Evolutionary conservation across 2,797 vertebrate species (phyloP), one percentile per base, ranked within the genome.

Genomic region (Melanotaenia parkinsoni): DNA sequence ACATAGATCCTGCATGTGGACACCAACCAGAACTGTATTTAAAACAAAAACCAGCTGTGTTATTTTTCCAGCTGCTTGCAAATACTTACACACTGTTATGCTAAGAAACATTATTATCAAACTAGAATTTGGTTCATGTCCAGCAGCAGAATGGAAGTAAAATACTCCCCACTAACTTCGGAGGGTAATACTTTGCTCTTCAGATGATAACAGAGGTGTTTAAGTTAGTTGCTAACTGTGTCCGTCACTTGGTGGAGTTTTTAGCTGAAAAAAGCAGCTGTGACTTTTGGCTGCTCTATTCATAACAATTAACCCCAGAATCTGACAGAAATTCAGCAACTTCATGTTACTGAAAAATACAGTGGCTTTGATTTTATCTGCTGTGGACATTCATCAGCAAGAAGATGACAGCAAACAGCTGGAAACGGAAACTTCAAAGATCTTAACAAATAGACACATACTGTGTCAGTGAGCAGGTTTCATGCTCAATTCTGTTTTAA

Each of bases 391-490:
- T 38, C 37, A 38, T 13, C 37, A 38, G 11, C 2, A 38, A 38
- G 37, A 38, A 38, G 37, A 38, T 38, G 37, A 38, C 12, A 43
- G 40, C 14, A 43, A 5, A 43, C 40, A 43, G 14, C 14, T 43
- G 40, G 40, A 43, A 38, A 38, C 12, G 38, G 38, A 14, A 16
- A 13, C 38, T 16, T 40, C 38, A 14, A 16, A 40, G 38, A 40
- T 40, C 14, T 38, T 38, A 38, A 37, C 35, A 37, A 37, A 37
- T 9, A 8, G 35, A 40, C 37, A 14, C 38, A 1, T 11, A 38
- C 37, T 38, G 37, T 40, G 38, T 47, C 54, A 58, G 59, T 74
- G 51, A 67, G 1, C 45, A 71, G n/a, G 37, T 54, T 61, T 35
- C n/a, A 47, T 9, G 22, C 33, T 33, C 18, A 5, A 3, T 47